These are phyloP conservation scores for Lethrus apterus DNA, from an alignment of 1,140 invertebrate species.

Conservation along the genomic window DNA sequence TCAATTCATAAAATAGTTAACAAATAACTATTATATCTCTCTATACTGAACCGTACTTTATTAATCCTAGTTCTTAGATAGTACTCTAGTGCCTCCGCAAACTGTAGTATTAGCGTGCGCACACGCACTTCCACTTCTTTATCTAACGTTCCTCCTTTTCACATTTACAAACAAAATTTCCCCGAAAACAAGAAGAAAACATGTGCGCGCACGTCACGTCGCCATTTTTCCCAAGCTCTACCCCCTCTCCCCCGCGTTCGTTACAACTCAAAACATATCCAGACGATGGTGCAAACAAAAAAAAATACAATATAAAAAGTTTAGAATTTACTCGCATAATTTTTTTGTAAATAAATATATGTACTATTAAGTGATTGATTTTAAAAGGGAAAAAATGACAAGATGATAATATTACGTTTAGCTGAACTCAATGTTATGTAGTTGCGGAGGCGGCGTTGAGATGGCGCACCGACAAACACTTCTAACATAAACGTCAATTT, in stretches of 20 bases:
- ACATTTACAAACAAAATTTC: neutral
- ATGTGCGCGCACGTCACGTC: conserved; percentile 12
- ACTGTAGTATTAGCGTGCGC: conserved; percentile 33
- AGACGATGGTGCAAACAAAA: conserved; percentile 33
- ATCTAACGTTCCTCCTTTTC: neutral
- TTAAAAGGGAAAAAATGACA: neutral
- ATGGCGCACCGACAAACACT: neutral
- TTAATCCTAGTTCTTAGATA: conserved; percentile 29
- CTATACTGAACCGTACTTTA: conserved; percentile 21
- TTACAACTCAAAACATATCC: conserved; percentile 37
- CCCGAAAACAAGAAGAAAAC: conserved; percentile 1
- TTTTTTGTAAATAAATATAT: no score
- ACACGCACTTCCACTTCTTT: neutral
- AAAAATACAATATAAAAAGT: conserved; percentile 11
- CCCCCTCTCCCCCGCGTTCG: conserved; percentile 25
- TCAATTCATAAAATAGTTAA: conserved; percentile 31
- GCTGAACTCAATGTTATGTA: no score
- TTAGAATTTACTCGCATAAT: no score
- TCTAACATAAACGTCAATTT: no score
- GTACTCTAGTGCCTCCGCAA: conserved; percentile 39
- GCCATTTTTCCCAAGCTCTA: conserved; percentile 28
- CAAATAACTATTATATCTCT: conserved; percentile 35
- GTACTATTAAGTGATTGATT: neutral
- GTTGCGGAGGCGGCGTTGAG: conserved; percentile 12
- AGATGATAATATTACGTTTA: conserved; percentile 6